Conservation (phyloP, 2,888 invertebrate species). For the Blomia tropicalis region DNA sequence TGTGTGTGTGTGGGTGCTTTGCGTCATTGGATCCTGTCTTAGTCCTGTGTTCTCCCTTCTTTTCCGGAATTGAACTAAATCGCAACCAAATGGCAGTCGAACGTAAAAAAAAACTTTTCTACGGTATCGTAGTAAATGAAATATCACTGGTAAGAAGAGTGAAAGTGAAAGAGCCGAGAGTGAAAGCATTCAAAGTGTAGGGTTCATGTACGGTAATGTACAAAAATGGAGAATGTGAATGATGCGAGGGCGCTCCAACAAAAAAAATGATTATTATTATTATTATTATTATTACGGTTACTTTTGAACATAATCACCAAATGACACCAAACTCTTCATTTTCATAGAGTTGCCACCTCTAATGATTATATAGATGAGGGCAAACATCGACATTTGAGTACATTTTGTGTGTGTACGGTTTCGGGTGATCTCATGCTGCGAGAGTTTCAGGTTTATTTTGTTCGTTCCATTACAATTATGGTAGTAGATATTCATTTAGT, state of each 20-base stretch:
- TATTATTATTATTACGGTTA: not conserved
- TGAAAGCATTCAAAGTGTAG: too few relatives aligned
- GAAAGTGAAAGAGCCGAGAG: too few relatives aligned
- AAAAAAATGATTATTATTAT: too few relatives aligned
- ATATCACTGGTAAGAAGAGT: not conserved
- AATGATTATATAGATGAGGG: not conserved
- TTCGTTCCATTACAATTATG: too few relatives aligned
- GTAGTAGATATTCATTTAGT: too few relatives aligned
- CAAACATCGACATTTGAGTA: not conserved
- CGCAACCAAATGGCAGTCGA: conserved; percentile 14
- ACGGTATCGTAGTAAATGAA: not conserved
- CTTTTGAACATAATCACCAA: conserved; percentile 8
- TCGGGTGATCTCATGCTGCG: too few relatives aligned
- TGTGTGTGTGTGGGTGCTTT: too few relatives aligned
- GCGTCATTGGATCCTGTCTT: not conserved
- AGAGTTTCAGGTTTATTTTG: too few relatives aligned
- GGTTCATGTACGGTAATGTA: too few relatives aligned
- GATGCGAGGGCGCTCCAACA: too few relatives aligned
- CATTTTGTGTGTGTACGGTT: too few relatives aligned
- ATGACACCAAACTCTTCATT: conserved; percentile 13
- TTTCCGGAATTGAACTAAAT: conserved; percentile 8
- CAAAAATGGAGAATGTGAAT: too few relatives aligned
- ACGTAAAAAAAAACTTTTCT: not conserved
- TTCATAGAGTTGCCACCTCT: not conserved
- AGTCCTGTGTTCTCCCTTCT: not conserved